phyloP scores from a whole-genome alignment of 2,113 vertebrate genomes.

The Pedetes capensis region DNA sequence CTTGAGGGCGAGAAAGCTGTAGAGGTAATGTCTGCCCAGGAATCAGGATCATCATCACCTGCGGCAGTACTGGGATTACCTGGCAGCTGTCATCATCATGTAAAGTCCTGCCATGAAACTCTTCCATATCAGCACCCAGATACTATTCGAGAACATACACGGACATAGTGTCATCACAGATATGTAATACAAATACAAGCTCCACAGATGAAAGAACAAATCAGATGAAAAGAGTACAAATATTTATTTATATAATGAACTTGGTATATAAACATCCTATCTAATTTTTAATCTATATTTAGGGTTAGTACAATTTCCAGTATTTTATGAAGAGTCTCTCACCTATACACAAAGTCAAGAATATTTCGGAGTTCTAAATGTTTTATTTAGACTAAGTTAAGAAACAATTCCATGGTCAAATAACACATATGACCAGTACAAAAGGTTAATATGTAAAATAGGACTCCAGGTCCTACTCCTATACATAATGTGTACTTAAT shows the following conservation, averaged over 20 bases:
- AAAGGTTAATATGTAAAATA: neutral
- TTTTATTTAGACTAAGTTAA: neutral
- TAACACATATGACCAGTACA: neutral
- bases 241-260: neutral
- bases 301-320: neutral
- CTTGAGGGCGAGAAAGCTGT: slow-evolving; percentile 95
- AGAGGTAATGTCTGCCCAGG: slow-evolving; percentile 97
- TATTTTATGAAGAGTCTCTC: neutral
- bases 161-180: neutral
- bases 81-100: slow-evolving; percentile 97
- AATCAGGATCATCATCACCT: slow-evolving; percentile 93
- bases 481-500: neutral
- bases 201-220: neutral
- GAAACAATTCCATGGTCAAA: neutral
- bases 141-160: slow-evolving; percentile 85
- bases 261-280: neutral
- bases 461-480: neutral
- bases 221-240: neutral
- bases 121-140: slow-evolving; percentile 97
- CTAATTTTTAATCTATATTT: neutral
- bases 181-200: neutral
- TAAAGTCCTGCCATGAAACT: slow-evolving; percentile 95
- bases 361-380: neutral
- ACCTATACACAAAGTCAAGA: neutral
- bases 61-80: slow-evolving; percentile 93